phyloP scores from a whole-genome alignment of 2,888 invertebrate species.

The Apamea crenata region DNA sequence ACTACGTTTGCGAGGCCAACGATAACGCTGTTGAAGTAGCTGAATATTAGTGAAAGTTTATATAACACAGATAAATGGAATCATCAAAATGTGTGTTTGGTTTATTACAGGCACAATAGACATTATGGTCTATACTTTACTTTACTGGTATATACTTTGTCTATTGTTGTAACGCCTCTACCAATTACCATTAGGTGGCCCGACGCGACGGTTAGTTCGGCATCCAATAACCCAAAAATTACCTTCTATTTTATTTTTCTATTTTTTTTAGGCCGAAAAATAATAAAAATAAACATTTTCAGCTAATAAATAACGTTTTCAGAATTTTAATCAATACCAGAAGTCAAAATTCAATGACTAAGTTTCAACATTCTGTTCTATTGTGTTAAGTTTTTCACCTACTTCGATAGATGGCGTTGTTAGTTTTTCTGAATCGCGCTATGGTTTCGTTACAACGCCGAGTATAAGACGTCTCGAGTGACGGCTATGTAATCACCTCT shows the following conservation, averaged over 20 bases:
- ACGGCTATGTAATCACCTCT: rapidly evolving
- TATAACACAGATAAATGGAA: no score
- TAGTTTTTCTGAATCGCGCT: conserved; percentile 27
- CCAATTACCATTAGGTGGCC: neutral
- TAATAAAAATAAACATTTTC: neutral
- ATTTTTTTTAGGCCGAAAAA: neutral
- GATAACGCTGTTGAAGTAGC: no score
- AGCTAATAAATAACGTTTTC: no score
- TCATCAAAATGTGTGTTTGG: no score
- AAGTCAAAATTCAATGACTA: neutral
- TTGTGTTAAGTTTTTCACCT: neutral
- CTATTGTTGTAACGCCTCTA: neutral
- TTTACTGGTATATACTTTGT: no score
- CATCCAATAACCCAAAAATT: neutral
- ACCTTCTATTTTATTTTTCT: neutral
- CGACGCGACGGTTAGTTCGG: neutral
- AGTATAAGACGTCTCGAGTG: neutral
- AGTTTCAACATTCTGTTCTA: neutral
- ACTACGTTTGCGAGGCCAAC: no score
- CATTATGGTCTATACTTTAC: no score
- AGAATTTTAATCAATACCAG: neutral
- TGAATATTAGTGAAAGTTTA: no score
- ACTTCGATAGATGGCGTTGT: conserved; percentile 21
- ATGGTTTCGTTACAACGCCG: conserved; percentile 20
- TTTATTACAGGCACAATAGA: no score